Conservation (phyloP, 2,797 vertebrate genomes). For the Xiphorhynchus erythropygius region DNA sequence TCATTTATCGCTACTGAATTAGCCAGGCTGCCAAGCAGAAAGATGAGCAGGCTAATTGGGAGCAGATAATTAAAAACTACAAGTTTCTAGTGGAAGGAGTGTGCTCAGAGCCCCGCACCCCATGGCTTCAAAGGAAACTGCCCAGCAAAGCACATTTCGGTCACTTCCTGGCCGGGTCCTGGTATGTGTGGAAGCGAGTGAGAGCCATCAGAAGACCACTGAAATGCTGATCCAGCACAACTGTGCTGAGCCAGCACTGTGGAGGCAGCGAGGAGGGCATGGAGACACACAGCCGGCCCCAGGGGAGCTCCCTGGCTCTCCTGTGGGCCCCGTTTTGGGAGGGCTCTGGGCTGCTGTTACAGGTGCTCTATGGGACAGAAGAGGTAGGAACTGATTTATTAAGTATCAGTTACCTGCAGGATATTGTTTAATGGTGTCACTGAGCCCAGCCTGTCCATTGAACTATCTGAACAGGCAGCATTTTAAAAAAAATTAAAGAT, state of each 20-base stretch:
- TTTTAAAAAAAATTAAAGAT: neutral
- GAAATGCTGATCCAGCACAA: neutral
- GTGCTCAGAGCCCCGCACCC: neutral
- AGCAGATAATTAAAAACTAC: neutral
- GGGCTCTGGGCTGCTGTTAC: neutral
- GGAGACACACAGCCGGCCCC: accelerated
- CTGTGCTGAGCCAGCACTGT: neutral
- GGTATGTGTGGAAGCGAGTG: accelerated
- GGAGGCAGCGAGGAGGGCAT: accelerated
- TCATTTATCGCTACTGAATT: neutral
- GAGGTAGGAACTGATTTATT: neutral
- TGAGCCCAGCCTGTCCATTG: neutral
- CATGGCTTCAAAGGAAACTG: neutral
- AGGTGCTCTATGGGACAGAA: accelerated
- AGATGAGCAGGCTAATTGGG: neutral
- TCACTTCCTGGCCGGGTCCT: neutral
- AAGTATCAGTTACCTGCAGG: neutral
- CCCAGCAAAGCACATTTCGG: neutral
- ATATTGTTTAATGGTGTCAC: neutral
- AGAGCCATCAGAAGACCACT: accelerated
- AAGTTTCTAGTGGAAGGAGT: neutral
- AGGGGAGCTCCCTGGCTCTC: neutral
- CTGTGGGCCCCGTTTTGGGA: accelerated
- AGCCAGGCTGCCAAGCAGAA: neutral
- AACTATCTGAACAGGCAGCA: neutral